Percentiles rank a stretch among this genome's conserved stretches.
Conservation (phyloP, 1,140 invertebrate species). For the Drosophila dunni region DNA sequence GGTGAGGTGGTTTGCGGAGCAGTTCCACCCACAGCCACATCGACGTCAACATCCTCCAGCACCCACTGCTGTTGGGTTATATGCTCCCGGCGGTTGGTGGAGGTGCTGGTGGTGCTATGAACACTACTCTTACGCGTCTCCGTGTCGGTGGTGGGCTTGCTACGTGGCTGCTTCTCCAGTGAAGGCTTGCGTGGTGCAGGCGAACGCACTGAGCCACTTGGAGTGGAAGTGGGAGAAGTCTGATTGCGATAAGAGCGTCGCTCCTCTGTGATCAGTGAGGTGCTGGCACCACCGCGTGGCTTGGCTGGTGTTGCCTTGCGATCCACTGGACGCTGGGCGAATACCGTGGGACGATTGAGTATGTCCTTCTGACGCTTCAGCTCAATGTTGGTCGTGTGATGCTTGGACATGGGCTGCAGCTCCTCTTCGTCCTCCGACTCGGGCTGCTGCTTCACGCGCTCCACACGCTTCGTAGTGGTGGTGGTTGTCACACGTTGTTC, state of each 20-base stretch:
- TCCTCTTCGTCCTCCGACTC: conserved; percentile 59
- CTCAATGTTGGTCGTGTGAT: conserved; percentile 70
- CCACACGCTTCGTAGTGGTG: conserved; percentile 4
- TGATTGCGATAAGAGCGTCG: conserved; percentile 55
- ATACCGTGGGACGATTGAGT: conserved; percentile 85
- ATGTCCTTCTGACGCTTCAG: conserved; percentile 85
- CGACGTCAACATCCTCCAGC: conserved; percentile 59
- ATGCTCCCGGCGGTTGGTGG: conserved; percentile 51
- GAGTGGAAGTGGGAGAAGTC: neutral
- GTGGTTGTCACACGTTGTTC: conserved; percentile 17
- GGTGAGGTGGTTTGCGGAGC: conserved; percentile 10
- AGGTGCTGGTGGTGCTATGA: conserved; percentile 18
- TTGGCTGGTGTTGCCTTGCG: conserved; percentile 29
- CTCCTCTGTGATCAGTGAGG: conserved; percentile 58
- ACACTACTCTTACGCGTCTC: conserved; percentile 21
- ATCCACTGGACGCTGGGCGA: conserved; percentile 38
- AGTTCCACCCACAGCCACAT: conserved; percentile 45
- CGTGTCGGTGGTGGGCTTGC: conserved; percentile 3
- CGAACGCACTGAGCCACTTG: conserved; percentile 12
- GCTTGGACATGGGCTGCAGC: conserved; percentile 67
- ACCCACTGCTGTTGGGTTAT: conserved; percentile 68
- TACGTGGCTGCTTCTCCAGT: conserved; percentile 16
- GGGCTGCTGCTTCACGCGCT: conserved; percentile 5
- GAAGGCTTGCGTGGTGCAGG: conserved; percentile 29
- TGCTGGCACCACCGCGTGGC: conserved; percentile 28